Evolutionary conservation across 2,113 vertebrate species (phyloP), one percentile per base, ranked within the genome.

Genomic region (Tetraodon nigroviridis): DNA sequence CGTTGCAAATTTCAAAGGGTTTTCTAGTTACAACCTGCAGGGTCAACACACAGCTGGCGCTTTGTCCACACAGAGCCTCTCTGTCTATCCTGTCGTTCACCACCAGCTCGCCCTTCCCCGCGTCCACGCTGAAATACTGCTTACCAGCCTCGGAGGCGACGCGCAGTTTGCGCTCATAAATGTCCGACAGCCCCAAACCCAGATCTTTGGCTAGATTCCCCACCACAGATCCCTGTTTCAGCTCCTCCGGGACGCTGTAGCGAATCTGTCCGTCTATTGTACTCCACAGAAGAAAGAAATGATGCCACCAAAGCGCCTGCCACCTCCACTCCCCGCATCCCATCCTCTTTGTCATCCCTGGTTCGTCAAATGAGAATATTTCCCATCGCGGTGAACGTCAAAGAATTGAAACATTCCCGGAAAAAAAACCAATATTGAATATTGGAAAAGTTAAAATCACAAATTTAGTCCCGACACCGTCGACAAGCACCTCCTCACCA

Each of bases 131-230:
- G 79, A 93, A 92, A 87, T 91, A 91, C 75, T 72, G 81, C 78
- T 89, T 71, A 18, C 77, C 87, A n/a, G 85, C 71, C n/a, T 93
- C 89, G 3, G 90, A 86, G 49, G 90, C 86, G 64, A 93, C 81
- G 2, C 70, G 88, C 54, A 92, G 65, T 18, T 89, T 90, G 27
- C 90, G 89, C 0, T 89, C 51, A 3, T 81, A 84, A 49, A 93
- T 71, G 32, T 90, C 91, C 53, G 83, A 66, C n/a, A 84, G 44
- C 16, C 90, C 88, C 58, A 94, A 75, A 19, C 88, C 90, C 1
- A 94, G 51, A 79, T 92, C 93, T 73, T 91, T 92, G 51, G 89
- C 91, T n/a, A 93, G 58, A 79, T 94, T 91, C 49, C 92, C 92
- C 45, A 94, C 90, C 16, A 88, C 73, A 44, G 86, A 88, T 1